Evolutionary conservation across 2,113 vertebrate species (phyloP).

Genomic region (Leiothrix lutea): DNA sequence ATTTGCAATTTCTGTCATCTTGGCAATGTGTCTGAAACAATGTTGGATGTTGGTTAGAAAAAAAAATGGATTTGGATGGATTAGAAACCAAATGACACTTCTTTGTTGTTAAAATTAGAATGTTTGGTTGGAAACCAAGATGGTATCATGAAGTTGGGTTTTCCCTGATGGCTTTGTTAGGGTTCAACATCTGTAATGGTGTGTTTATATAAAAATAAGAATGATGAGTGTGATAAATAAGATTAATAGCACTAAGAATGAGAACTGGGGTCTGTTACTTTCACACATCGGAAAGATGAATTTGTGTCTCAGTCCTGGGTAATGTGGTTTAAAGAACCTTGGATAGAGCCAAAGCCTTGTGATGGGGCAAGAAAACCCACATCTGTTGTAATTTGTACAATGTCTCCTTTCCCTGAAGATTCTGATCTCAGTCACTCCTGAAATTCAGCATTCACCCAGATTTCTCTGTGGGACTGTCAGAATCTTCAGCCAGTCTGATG

Average conservation of each 20-base stretch:
- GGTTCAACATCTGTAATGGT: fast-evolving
- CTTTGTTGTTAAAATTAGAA: background rate
- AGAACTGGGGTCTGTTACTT: background rate
- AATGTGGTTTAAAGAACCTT: background rate
- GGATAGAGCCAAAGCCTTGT: background rate
- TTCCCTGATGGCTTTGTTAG: background rate
- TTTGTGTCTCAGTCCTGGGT: background rate
- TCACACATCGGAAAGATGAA: background rate
- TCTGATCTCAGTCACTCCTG: background rate
- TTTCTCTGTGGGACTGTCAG: background rate
- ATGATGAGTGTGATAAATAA: background rate
- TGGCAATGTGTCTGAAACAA: background rate
- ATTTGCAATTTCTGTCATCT: background rate
- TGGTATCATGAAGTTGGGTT: background rate
- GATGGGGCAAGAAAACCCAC: background rate
- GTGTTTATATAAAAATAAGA: background rate
- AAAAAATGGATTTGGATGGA: background rate
- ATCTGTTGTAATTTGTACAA: background rate
- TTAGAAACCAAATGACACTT: background rate
- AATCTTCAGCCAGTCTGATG: background rate
- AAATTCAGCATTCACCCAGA: background rate
- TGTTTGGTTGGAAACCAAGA: background rate
- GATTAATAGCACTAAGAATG: background rate
- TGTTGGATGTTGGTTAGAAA: background rate
- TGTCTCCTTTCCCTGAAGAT: background rate